Evolutionary conservation across 1,140 invertebrate genomes (phyloP), one percentile per base, ranked within the genome.

Genomic region (Drosophila hydei): DNA sequence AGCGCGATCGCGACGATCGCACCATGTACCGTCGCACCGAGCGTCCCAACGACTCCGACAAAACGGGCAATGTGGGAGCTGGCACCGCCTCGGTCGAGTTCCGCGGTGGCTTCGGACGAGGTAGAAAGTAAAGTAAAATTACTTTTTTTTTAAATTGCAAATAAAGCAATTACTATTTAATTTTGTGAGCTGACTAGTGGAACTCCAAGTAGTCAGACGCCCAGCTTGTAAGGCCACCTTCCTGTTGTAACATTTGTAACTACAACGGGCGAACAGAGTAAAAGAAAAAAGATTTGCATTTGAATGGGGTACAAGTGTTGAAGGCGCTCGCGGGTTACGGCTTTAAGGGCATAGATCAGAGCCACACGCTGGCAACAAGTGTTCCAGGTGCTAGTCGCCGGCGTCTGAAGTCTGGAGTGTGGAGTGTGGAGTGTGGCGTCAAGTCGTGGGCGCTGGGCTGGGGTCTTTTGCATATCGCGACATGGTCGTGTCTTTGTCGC

Each of bases 301-400:
- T 69, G 72, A 84, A 84, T 75, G 50, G 72, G 58, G 61, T 61
- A 60, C 65, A 62, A 69, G 70, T 36, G 59, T 56, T 65, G 64
- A n/a, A 62, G 62, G 77, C 43, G 43, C 36, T 47, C 30, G 48
- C 36, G 33, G 64, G 45, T 61, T 55, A 14, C 25, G 50, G 27
- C 50, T 12, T 19, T 4, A 19, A n/a, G 21, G 38, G 19, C 58
- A 47, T 30, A 79, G 75, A 84, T 84, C 79, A 67, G 48, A 45
- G 72, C 61, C 72, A 79, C 80, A 79, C 69, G 80, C 80, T 79
- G 80, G 68, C 80, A 84, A 84, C 79, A 84, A 84, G 79, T 83
- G 75, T 65, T 75, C 47, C 51, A 36, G 50, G 50, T 33, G 42
- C 27, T 14, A 25, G 12, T 36, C 65, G 65, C n/a, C n/a, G n/a